Evolutionary conservation across 2,113 vertebrate species (phyloP).

Genomic region (Hirundichthys speculiger): DNA sequence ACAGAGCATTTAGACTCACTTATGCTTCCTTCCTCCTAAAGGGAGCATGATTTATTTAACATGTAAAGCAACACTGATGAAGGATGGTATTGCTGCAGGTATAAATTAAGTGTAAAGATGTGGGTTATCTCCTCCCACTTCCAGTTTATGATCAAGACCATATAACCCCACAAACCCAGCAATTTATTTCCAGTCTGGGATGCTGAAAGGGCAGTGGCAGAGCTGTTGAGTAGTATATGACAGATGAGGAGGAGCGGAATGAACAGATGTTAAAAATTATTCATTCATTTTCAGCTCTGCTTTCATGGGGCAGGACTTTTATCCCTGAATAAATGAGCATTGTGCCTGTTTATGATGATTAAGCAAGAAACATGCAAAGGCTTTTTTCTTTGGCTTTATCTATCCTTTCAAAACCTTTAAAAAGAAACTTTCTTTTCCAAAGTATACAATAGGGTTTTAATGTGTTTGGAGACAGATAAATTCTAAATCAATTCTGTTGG

Average conservation of each 20-base stretch:
- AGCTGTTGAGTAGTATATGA: not conserved
- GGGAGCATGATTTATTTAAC: not conserved
- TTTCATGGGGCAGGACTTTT: constrained; percentile 46
- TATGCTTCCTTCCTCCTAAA: too few relatives aligned
- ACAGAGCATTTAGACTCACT: not conserved
- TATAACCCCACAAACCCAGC: constrained; percentile 16
- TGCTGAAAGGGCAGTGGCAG: constrained; percentile 1
- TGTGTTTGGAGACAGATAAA: constrained; percentile 6
- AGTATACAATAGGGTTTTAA: not conserved
- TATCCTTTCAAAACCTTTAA: constrained; percentile 14
- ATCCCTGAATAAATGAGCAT: constrained; percentile 38
- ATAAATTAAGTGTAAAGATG: constrained; percentile 6
- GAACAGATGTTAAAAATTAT: constrained; percentile 17
- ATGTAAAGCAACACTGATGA: not conserved
- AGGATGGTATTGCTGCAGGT: not conserved
- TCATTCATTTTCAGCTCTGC: constrained; percentile 31
- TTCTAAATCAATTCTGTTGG: too few relatives aligned
- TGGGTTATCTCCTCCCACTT: constrained; percentile 14
- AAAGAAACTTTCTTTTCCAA: constrained; percentile 25
- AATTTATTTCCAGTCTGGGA: constrained; percentile 22
- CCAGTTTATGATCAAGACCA: constrained; percentile 19
- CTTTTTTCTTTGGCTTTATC: constrained; percentile 25
- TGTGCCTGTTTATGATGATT: not conserved
- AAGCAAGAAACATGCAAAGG: too few relatives aligned
- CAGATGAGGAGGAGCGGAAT: not conserved